Evolutionary conservation across 2,888 invertebrate species (phyloP).

Genomic region (Lasioglossum lativentre): DNA sequence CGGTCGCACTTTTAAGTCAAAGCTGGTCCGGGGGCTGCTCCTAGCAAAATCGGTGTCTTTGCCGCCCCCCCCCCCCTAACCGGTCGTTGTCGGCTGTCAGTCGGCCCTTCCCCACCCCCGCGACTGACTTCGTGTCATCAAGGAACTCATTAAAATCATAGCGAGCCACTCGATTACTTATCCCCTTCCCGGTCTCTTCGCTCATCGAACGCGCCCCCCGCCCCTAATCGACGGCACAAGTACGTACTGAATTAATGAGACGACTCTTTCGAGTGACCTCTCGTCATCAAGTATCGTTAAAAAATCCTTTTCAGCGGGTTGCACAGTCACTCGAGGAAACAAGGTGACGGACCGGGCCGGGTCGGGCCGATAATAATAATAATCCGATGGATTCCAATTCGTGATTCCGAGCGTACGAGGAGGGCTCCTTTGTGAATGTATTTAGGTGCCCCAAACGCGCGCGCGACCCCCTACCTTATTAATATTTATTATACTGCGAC

Average conservation of each 20-base stretch:
- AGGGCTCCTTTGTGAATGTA: constrained; percentile 31
- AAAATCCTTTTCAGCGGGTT: constrained; percentile 50
- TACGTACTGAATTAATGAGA: constrained; percentile 75
- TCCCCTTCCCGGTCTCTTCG: constrained; percentile 38
- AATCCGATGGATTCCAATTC: constrained; percentile 36
- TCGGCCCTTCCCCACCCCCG: constrained; percentile 6
- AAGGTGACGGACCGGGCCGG: neutral
- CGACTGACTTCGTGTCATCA: constrained; percentile 70
- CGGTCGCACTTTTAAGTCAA: constrained; percentile 73
- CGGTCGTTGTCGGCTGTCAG: constrained; percentile 33
- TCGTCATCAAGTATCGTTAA: constrained; percentile 68
- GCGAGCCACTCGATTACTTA: constrained; percentile 73
- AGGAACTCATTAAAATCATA: constrained; percentile 79
- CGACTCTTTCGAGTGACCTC: constrained; percentile 67
- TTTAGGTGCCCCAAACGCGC: constrained; percentile 24
- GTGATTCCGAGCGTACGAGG: constrained; percentile 32
- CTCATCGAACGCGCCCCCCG: constrained; percentile 32
- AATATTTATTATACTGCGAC: constrained; percentile 37
- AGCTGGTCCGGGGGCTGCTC: constrained; percentile 54
- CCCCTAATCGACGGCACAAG: constrained; percentile 42
- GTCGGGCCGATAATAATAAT: constrained; percentile 17
- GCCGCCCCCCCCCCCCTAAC: neutral
- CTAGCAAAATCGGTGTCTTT: constrained; percentile 38
- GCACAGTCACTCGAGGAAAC: neutral
- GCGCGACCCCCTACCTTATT: neutral